Evolutionary conservation across 2,888 invertebrate species (phyloP), one percentile per base, ranked within the genome.

Genomic region (Chorisops tibialis): DNA sequence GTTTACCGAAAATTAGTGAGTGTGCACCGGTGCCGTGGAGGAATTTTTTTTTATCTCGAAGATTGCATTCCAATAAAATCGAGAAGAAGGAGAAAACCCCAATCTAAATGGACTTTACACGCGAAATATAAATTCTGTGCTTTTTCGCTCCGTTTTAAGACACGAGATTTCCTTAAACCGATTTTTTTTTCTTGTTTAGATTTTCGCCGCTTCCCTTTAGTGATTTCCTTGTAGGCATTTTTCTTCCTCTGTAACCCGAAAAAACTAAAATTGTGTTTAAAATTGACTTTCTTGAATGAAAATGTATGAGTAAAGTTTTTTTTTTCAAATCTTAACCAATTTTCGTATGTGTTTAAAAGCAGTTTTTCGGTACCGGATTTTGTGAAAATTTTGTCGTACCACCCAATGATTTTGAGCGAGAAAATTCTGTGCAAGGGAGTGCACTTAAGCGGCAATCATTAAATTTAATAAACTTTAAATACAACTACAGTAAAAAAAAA

Each of bases 181-280:
- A 19, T 21, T 9, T 48, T 19, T 48, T 49, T 30, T 50, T 35
- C 30, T 30, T 51, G 38, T 35, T 22, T 39, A 54, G 41, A 12
- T 54, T 54, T 54, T 54, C 52, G 52, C 52, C 52, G 39, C n/a
- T 39, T n/a, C 39, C 19, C 21, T 38, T 30, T 39, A 18, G 52
- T 54, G 52, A 54, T 54, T 54, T 52, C 6, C 14, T 6, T 41
- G 16, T n/a, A 16, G 30, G 30, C 30, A 30, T 30, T 30, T 30
- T 30, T 30, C 9, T 30, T 30, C 9, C 30, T 30, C 30, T 30
- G 9, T 5, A 30, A 30, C 30, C n/a, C n/a, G n/a, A n/a, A n/a
- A n/a, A n/a, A n/a, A n/a, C n/a, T n/a, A n/a, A n/a, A n/a, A n/a
- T n/a, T n/a, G n/a, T n/a, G n/a, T n/a, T n/a, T n/a, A n/a, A n/a